A percentile compares a stretch with the other conserved stretches of the same genome.
Conservation (phyloP, 1,140 invertebrate species). For the Listronotus bonariensis region DNA sequence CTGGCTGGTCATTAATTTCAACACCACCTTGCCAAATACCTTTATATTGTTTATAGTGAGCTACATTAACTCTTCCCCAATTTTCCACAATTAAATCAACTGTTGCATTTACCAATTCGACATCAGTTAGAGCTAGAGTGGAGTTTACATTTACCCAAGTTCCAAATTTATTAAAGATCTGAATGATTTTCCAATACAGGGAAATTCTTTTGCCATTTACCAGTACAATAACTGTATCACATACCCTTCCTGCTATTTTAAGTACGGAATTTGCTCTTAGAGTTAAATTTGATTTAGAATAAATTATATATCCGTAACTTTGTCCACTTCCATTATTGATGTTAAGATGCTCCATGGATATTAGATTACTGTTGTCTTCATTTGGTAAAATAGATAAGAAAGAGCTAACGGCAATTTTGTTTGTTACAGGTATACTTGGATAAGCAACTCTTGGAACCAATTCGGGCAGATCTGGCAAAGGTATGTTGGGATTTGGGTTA, state of each 20-base stretch:
- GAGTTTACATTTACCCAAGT: slow-evolving; percentile 56
- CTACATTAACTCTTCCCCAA: slow-evolving; percentile 63
- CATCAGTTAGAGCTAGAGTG: slow-evolving; percentile 31
- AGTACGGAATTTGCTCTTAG: slow-evolving; percentile 47
- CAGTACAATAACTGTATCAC: slow-evolving; percentile 61
- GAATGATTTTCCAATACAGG: slow-evolving; percentile 38
- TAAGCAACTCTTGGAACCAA: slow-evolving; percentile 51
- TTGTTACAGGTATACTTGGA: slow-evolving; percentile 31
- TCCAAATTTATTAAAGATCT: slow-evolving; percentile 55
- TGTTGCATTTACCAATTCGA: slow-evolving; percentile 42
- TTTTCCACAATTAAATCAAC: slow-evolving; percentile 66
- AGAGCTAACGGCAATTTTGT: slow-evolving; percentile 42
- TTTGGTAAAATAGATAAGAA: slow-evolving; percentile 42
- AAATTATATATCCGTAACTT: slow-evolving; percentile 65
- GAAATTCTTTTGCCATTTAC: slow-evolving; percentile 55
- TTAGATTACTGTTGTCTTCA: slow-evolving; percentile 24
- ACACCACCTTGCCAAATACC: slow-evolving; percentile 31
- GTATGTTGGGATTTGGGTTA: slow-evolving; percentile 50
- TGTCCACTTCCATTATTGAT: slow-evolving; percentile 62
- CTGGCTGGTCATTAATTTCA: slow-evolving; percentile 34
- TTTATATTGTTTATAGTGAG: slow-evolving; percentile 53
- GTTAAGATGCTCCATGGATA: slow-evolving; percentile 62
- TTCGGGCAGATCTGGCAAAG: slow-evolving; percentile 49
- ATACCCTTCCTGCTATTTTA: slow-evolving; percentile 56
- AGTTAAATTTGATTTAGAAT: slow-evolving; percentile 50